A percentile compares a stretch with the other conserved stretches of the same genome.
Conservation (phyloP, 2,113 vertebrate genomes). For the Lagopus leucura region DNA sequence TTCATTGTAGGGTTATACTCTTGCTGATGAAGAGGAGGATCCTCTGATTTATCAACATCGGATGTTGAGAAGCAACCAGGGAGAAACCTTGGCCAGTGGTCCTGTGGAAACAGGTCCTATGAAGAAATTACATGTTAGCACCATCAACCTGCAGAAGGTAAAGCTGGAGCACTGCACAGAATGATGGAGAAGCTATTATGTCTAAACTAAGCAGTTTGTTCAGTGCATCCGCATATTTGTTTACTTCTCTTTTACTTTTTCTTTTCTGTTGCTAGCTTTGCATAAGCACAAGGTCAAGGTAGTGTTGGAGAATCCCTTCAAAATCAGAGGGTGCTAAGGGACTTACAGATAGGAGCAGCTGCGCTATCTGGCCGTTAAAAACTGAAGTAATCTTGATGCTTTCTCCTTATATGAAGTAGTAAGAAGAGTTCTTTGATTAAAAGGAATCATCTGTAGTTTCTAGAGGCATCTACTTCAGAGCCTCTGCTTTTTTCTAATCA, state of each 20-base stretch:
- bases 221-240: neutral
- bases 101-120: constrained; percentile 95
- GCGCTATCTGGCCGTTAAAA: neutral
- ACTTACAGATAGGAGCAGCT: neutral
- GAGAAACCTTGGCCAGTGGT: constrained; percentile 87
- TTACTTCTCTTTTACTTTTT: neutral
- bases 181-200: neutral
- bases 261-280: neutral
- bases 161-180: neutral
- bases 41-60: constrained; percentile 95
- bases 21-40: constrained; percentile 97
- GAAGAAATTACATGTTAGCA: constrained; percentile 99
- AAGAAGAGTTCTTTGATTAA: neutral
- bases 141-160: constrained; percentile 97
- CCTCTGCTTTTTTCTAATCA: neutral
- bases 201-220: neutral
- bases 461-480: neutral
- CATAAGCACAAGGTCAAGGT: neutral
- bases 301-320: neutral
- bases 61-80: constrained; percentile 87
- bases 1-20: constrained; percentile 90
- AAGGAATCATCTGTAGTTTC: neutral
- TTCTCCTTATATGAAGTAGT: neutral
- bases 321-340: neutral
- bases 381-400: neutral